These are phyloP conservation scores for Pseudococcus viburni DNA, from an alignment of 2,888 invertebrate genomes.

Conservation along the genomic window DNA sequence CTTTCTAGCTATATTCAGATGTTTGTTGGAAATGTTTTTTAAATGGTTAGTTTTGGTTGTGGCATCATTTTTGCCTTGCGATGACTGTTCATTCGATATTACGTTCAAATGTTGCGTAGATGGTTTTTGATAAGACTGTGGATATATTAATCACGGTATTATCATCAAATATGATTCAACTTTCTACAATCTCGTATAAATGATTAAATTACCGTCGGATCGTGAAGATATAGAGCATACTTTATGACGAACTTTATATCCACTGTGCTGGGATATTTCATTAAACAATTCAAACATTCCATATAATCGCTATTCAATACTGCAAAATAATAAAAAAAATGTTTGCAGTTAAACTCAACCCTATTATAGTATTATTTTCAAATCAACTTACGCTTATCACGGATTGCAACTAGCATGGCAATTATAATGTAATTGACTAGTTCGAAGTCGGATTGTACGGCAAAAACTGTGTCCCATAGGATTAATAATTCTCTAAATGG, in stretches of 20 bases:
- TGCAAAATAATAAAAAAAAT: slow-evolving; percentile 70
- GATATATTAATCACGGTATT: not conserved
- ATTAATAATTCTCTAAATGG: slow-evolving; percentile 82
- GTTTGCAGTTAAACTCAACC: not conserved
- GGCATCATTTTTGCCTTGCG: not conserved
- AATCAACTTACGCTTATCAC: slow-evolving; percentile 77
- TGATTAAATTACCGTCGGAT: slow-evolving; percentile 70
- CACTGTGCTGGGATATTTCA: slow-evolving; percentile 79
- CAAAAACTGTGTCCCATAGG: slow-evolving; percentile 88
- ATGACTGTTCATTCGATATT: not conserved
- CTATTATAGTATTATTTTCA: not conserved
- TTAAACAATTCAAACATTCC: slow-evolving; percentile 77
- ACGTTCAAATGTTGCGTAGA: not conserved
- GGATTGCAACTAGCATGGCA: slow-evolving; percentile 82
- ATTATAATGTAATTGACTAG: slow-evolving; percentile 81
- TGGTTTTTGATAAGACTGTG: slow-evolving; percentile 44
- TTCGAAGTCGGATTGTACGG: slow-evolving; percentile 76
- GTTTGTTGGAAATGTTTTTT: not conserved
- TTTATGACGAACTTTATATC: slow-evolving; percentile 78
- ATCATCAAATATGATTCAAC: not conserved
- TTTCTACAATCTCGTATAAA: not conserved
- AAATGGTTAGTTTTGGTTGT: not conserved
- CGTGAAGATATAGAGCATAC: slow-evolving; percentile 75
- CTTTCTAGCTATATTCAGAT: slow-evolving; percentile 35
- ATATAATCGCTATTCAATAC: slow-evolving; percentile 79